phyloP scores from a whole-genome alignment of 2,113 vertebrate species.

The Festucalex cinctus region DNA sequence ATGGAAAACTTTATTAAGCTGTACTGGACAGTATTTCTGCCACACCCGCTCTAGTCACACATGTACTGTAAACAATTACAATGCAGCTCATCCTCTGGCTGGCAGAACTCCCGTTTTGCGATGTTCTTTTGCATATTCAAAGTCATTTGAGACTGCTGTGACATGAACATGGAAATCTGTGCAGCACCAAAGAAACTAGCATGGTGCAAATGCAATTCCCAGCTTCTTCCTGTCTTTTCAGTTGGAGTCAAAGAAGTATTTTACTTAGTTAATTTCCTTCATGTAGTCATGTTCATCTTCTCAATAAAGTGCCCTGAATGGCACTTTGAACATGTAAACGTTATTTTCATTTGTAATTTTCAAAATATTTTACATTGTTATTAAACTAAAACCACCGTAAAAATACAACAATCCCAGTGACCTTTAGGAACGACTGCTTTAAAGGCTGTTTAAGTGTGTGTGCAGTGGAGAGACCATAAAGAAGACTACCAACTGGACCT shows the following conservation, averaged over 20 bases:
- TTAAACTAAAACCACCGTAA: neutral
- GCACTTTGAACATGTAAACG: neutral
- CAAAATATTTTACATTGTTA: no score
- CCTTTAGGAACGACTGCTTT: neutral
- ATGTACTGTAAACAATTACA: no score
- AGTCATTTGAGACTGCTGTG: neutral
- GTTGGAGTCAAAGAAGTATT: neutral
- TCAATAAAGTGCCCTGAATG: neutral
- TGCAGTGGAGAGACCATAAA: neutral
- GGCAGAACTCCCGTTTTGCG: no score
- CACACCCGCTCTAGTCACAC: no score
- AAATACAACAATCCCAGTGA: neutral
- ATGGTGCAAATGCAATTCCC: neutral
- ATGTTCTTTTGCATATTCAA: neutral
- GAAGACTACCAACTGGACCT: slow-evolving; percentile 4
- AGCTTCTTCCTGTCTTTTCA: neutral
- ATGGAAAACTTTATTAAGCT: no score
- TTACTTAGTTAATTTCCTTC: neutral
- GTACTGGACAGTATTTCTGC: no score
- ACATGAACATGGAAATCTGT: neutral
- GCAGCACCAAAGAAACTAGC: neutral
- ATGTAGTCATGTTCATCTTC: neutral
- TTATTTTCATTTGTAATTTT: no score
- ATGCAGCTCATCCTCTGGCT: no score
- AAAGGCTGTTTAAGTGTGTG: neutral